Percentiles rank a stretch among this genome's conserved stretches.
Evolutionary conservation across 2,888 invertebrate species (phyloP).

Genomic region (Allophyes oxyacanthae): DNA sequence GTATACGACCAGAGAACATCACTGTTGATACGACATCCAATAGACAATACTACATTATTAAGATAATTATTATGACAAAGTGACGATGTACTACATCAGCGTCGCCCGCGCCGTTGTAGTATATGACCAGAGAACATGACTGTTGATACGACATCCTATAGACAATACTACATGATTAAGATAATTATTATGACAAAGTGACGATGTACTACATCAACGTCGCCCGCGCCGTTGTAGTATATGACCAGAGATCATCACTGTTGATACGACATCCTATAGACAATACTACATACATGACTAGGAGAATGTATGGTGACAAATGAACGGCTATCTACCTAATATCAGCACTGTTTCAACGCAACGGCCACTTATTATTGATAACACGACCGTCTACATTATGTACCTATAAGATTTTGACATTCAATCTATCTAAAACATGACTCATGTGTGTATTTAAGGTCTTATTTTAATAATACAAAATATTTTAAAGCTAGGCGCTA

Average conservation of each 20-base stretch:
- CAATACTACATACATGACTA: conserved; percentile 11
- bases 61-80: conserved; percentile 21
- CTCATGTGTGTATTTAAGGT: too few relatives aligned
- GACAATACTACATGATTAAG: conserved; percentile 16
- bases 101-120: conserved; percentile 91
- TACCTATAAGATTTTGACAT: too few relatives aligned
- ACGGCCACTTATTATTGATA: too few relatives aligned
- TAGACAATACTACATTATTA: conserved; percentile 20
- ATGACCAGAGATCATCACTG: conserved; percentile 70
- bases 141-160: neutral
- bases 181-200: conserved; percentile 30
- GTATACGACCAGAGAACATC: conserved; percentile 87
- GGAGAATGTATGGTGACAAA: conserved; percentile 33
- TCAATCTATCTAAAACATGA: too few relatives aligned
- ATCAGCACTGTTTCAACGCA: too few relatives aligned
- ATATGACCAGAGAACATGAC: conserved; percentile 78
- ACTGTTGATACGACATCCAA: neutral
- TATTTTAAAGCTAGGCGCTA: too few relatives aligned
- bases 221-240: conserved; percentile 92
- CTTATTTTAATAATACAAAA: too few relatives aligned
- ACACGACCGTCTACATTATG: too few relatives aligned
- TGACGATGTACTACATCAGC: too few relatives aligned
- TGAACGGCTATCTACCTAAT: too few relatives aligned
- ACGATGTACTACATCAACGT: too few relatives aligned
- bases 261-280: conserved; percentile 1